Evolutionary conservation across 2,888 invertebrate species (phyloP).

Genomic region (Caenorhabditis sp.): DNA sequence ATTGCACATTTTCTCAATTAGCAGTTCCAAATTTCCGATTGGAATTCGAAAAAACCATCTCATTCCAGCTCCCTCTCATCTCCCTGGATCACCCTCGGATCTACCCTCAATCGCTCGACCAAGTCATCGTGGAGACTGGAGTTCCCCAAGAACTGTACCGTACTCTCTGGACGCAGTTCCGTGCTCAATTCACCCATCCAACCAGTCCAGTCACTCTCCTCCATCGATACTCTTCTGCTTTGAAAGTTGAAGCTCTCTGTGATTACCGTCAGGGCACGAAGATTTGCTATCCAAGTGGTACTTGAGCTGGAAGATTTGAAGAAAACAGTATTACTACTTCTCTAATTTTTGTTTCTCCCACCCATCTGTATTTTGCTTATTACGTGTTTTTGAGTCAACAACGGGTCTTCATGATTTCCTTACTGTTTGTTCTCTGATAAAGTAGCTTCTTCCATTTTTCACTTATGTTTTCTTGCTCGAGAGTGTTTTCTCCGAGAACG

Average conservation of each 20-base stretch:
- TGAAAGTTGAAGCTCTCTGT: slow-evolving; percentile 34
- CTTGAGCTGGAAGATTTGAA: slow-evolving; percentile 25
- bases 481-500: no score
- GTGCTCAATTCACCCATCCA: slow-evolving; percentile 63
- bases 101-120: slow-evolving; percentile 36
- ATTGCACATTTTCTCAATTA: no score
- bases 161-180: slow-evolving; percentile 50
- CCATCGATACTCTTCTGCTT: neutral
- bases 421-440: slow-evolving; percentile 33
- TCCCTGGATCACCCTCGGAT: slow-evolving; percentile 59
- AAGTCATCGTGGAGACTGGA: slow-evolving; percentile 51
- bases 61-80: slow-evolving; percentile 15
- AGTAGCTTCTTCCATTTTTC: slow-evolving; percentile 6
- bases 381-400: slow-evolving; percentile 39
- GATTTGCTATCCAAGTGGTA: slow-evolving; percentile 50
- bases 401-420: slow-evolving; percentile 38
- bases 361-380: slow-evolving; percentile 24
- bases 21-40: no score
- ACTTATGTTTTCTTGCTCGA: neutral
- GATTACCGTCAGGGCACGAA: slow-evolving; percentile 47
- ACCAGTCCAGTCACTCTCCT: slow-evolving; percentile 50
- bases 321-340: neutral
- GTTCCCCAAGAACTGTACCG: slow-evolving; percentile 58
- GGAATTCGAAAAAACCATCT: no score
- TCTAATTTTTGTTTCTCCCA: neutral